Base-by-base conservation (phyloP, 1,140 invertebrate species). In the Drosophila sechellia region DNA sequence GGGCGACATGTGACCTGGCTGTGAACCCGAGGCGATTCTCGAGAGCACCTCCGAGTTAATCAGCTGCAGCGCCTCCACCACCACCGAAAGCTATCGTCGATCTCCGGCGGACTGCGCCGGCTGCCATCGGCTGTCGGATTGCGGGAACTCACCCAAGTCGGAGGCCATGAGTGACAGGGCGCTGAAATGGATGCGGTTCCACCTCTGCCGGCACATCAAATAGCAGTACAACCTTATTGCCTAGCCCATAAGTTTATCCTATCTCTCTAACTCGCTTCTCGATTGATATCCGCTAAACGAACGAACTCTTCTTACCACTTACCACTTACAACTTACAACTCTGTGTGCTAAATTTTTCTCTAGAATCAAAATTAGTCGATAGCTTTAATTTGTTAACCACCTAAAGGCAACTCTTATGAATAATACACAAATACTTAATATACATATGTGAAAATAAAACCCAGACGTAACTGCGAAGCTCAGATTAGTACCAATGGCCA, bases 1-100 rank as follows among this genome's bases (percentile, higher is more conserved):
- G 15, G 91, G 91, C 69, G 91, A 92, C 59, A 92, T 93, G 76
- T 92, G 92, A 76, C 91, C 91, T 91, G 86, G 54, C 35, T 46
- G 15, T 11, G 57, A 45, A 13, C 11, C 45, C 27, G 49, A 50
- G 4, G 27, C 50, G 63, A 40, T 49, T 39, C 58, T 34, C 17
- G 12, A 45, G 48, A 27, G 43, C 55, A 40, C 46, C 63, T 52
- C 20, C 71, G 40, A 63, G 37, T 5, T 42, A 22, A 42, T 58
- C 53, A 27, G 17, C 37, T 40, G 54, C 37, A 45, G 22, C 46
- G 53, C 22, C 48, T 40, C 73, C 66, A 35, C 78, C 66, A 35
- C 78, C 65, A 65, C 55, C 46, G 79, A 87, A 1, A 77, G 22
- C 60, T 85, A 75, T 55, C 64, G 64, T 65, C 68, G 78, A 60